phyloP scores from a whole-genome alignment of 2,113 vertebrate species.

The Melanocharis versteri region DNA sequence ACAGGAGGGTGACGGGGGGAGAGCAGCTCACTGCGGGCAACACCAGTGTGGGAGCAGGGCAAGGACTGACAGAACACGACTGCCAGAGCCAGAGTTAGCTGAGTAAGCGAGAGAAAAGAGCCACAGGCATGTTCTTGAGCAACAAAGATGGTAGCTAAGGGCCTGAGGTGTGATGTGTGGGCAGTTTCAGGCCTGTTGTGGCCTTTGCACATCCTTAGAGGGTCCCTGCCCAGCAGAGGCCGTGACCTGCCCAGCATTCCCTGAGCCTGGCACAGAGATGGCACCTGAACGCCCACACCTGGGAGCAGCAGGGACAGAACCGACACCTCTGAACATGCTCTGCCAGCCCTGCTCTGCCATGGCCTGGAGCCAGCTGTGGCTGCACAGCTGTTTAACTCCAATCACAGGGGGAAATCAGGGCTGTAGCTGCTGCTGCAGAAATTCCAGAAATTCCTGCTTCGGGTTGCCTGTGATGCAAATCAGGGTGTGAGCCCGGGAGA shows the following conservation, averaged over 20 bases:
- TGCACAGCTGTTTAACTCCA: background rate
- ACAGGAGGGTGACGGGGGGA: background rate
- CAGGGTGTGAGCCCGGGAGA: background rate
- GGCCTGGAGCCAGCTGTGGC: background rate
- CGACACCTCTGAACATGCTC: fast-evolving
- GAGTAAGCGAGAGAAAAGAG: background rate
- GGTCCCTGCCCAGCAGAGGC: background rate
- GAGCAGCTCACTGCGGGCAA: background rate
- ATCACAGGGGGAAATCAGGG: background rate
- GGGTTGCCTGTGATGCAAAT: background rate
- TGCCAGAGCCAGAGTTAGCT: background rate
- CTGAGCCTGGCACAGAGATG: background rate
- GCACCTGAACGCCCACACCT: fast-evolving
- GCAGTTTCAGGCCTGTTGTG: background rate
- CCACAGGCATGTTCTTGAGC: background rate
- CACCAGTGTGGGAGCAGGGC: fast-evolving
- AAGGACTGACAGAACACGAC: fast-evolving
- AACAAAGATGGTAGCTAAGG: background rate
- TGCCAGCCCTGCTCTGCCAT: fast-evolving
- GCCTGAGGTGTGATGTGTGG: fast-evolving
- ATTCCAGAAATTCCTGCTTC: slow-evolving; percentile 53
- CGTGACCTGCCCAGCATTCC: too few relatives aligned
- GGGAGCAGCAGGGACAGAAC: background rate
- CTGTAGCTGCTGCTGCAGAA: slow-evolving; percentile 25
- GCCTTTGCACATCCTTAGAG: background rate